Conservation (phyloP, 35 echinoderm and acorn worm species). For the Ophiothrix spiculata region DNA sequence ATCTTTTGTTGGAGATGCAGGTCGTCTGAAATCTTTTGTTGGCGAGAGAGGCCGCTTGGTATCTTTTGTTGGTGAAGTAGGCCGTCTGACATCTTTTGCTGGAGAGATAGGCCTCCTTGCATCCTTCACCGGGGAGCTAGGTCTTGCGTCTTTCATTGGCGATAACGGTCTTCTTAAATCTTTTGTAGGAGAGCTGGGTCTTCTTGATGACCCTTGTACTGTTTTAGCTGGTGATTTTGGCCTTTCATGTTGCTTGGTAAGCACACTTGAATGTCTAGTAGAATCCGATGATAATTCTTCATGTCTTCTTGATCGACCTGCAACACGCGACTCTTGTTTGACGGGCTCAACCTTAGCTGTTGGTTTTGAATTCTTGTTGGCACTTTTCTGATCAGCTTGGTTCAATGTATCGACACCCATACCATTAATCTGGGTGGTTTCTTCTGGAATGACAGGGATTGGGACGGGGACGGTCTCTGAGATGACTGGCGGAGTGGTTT, state of each 20-base stretch:
- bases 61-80: slow-evolving; percentile 17
- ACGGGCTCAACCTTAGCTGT: background rate
- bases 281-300: background rate
- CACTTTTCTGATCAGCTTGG: background rate
- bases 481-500: background rate
- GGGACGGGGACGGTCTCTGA: background rate
- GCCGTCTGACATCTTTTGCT: background rate
- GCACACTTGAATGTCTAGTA: background rate
- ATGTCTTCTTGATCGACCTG: background rate
- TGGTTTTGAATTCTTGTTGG: background rate
- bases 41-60: background rate
- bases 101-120: background rate
- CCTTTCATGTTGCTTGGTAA: too few relatives aligned
- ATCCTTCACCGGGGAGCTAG: background rate
- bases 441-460: background rate
- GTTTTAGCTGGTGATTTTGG: background rate
- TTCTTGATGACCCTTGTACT: background rate
- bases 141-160: slow-evolving; percentile 9
- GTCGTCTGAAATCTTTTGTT: slow-evolving; percentile 3
- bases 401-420: background rate
- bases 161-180: background rate
- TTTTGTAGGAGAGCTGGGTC: background rate
- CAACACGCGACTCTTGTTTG: background rate
- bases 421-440: background rate
- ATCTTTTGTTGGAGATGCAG: slow-evolving; percentile 25